A percentile compares a stretch with the other conserved stretches of the same genome.
These are phyloP conservation scores for Clitarchus hookeri DNA, from an alignment of 2,888 invertebrate genomes.

Conservation along the genomic window DNA sequence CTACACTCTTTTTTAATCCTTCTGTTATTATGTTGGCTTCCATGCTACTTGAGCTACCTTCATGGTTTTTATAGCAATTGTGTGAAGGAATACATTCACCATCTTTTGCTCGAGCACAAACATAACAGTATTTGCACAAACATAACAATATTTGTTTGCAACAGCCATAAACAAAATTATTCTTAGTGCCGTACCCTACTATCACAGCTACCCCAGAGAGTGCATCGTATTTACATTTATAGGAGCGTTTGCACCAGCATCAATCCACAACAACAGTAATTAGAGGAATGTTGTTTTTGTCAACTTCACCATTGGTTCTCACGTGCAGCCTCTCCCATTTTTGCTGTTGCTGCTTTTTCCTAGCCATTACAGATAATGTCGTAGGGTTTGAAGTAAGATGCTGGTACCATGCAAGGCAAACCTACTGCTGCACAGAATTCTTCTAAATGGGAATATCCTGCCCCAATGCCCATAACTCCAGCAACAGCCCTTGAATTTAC, in stretches of 20 bases:
- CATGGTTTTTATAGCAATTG: neutral
- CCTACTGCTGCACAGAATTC: neutral
- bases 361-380: neutral
- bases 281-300: neutral
- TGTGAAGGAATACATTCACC: neutral
- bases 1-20: slow-evolving; percentile 26
- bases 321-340: neutral
- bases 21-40: slow-evolving; percentile 27
- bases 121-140: slow-evolving; percentile 25
- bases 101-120: neutral
- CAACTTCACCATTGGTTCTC: slow-evolving; percentile 2
- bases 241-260: neutral
- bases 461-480: neutral
- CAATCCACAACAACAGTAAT: neutral
- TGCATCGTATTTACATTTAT: neutral
- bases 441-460: neutral
- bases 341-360: neutral
- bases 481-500: neutral
- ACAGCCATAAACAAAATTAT: slow-evolving; percentile 24
- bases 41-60: slow-evolving; percentile 27
- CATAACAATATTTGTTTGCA: slow-evolving; percentile 22
- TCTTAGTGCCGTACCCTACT: neutral
- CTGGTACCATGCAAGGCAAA: neutral
- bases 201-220: neutral
- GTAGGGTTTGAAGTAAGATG: neutral